Percentiles rank a stretch among this genome's conserved stretches.
These are phyloP conservation scores for Xiphophorus hellerii DNA, from an alignment of 2,113 vertebrate genomes.

Conservation along the genomic window DNA sequence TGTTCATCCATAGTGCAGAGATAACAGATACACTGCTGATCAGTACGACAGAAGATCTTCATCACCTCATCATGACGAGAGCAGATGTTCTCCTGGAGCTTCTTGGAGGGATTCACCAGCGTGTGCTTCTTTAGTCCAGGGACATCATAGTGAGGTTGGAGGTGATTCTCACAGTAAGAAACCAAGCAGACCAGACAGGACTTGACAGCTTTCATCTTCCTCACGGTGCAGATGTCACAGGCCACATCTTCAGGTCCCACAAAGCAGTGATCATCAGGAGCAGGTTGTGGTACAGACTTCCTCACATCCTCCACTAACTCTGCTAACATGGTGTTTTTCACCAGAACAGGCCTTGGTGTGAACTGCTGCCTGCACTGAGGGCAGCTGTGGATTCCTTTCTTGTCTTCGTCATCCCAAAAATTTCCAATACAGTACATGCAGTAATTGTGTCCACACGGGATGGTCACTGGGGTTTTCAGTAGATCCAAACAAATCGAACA, in stretches of 20 bases:
- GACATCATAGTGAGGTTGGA: not conserved
- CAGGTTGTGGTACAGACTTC: not conserved
- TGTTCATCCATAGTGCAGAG: not conserved
- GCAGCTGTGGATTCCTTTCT: not conserved
- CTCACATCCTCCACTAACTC: not conserved
- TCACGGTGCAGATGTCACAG: not conserved
- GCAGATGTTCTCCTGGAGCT: not conserved
- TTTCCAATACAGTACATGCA: not conserved
- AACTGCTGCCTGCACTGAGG: not conserved
- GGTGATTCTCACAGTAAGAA: not conserved
- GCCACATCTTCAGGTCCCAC: not conserved
- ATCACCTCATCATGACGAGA: not conserved
- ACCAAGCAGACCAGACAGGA: not conserved
- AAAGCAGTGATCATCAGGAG: not conserved
- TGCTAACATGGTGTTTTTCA: slow-evolving; percentile 5
- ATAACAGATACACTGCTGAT: not conserved
- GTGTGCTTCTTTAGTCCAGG: not conserved
- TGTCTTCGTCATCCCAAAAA: not conserved
- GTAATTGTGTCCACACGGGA: not conserved
- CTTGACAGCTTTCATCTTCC: not conserved
- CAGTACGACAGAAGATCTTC: not conserved
- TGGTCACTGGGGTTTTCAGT: not conserved
- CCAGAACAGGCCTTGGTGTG: not conserved
- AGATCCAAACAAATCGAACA: not conserved
- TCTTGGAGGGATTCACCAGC: not conserved